Percentiles rank a stretch among this genome's conserved stretches.
These are phyloP conservation scores for Neodiprion lecontei DNA, from an alignment of 1,140 invertebrate genomes.

Conservation along the genomic window DNA sequence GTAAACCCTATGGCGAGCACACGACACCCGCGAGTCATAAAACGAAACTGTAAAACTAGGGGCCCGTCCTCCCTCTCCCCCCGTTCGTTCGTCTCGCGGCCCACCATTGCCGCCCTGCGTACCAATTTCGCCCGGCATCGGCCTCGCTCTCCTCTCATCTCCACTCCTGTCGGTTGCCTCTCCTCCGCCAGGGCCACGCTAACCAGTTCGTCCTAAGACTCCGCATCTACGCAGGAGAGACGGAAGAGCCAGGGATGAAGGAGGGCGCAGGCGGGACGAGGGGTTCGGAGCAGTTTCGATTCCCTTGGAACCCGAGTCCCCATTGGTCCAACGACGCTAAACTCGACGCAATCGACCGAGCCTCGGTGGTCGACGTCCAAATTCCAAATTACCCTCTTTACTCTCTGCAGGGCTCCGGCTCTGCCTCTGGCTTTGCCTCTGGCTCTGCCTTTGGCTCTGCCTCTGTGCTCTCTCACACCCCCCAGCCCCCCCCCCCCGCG, in stretches of 20 bases:
- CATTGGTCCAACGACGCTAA: conserved; percentile 9
- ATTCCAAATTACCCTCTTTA: conserved; percentile 4
- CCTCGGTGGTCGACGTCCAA: not conserved
- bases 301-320: conserved; percentile 7
- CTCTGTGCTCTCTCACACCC: not conserved
- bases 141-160: not conserved
- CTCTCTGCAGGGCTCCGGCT: not conserved
- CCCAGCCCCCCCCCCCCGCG: not conserved
- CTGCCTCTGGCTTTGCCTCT: not conserved
- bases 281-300: conserved; percentile 6
- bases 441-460: not conserved
- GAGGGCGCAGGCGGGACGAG: not conserved
- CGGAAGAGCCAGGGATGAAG: too few relatives aligned
- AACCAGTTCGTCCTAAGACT: conserved; percentile 5
- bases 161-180: not conserved
- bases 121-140: conserved; percentile 25
- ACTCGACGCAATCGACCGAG: conserved; percentile 11
- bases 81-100: conserved; percentile 9
- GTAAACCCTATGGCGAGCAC: conserved; percentile 40
- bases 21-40: conserved; percentile 49
- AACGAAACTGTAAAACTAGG: conserved; percentile 47
- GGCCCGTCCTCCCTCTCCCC: conserved; percentile 2
- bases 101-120: conserved; percentile 9
- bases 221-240: not conserved
- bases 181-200: conserved; percentile 6